Evolutionary conservation across 2,113 vertebrate genomes (phyloP).

Genomic region (Cathartes aura): DNA sequence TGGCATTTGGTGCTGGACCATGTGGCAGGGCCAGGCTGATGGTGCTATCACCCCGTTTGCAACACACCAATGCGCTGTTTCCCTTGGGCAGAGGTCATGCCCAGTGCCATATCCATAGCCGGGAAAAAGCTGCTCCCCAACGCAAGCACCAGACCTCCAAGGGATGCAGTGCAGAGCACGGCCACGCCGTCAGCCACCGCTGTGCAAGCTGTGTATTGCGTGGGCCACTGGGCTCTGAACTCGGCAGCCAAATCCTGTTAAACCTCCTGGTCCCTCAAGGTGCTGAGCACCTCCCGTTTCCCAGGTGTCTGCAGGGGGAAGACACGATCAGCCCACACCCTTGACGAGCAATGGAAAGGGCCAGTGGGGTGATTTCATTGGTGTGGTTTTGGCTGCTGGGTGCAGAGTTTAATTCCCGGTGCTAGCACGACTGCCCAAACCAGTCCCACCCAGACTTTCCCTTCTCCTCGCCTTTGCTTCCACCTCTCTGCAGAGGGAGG

Average conservation of each 20-base stretch:
- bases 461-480: neutral
- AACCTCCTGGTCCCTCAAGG: neutral
- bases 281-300: neutral
- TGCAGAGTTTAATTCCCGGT: neutral
- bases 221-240: neutral
- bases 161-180: neutral
- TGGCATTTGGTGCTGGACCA: fast-evolving
- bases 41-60: fast-evolving
- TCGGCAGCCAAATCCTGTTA: neutral
- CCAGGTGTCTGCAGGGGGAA: neutral
- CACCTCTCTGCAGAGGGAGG: neutral
- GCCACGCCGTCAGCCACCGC: neutral
- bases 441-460: neutral
- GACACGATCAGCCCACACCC: neutral
- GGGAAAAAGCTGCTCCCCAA: neutral
- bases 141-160: neutral
- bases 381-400: neutral
- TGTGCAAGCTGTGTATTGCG: neutral
- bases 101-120: fast-evolving
- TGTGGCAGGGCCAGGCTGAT: neutral
- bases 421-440: neutral
- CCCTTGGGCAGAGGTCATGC: neutral
- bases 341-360: neutral
- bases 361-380: fast-evolving
- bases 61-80: neutral